These are phyloP conservation scores for Thalassarche chlororhynchos DNA, from an alignment of 2,113 vertebrate species.

Conservation along the genomic window DNA sequence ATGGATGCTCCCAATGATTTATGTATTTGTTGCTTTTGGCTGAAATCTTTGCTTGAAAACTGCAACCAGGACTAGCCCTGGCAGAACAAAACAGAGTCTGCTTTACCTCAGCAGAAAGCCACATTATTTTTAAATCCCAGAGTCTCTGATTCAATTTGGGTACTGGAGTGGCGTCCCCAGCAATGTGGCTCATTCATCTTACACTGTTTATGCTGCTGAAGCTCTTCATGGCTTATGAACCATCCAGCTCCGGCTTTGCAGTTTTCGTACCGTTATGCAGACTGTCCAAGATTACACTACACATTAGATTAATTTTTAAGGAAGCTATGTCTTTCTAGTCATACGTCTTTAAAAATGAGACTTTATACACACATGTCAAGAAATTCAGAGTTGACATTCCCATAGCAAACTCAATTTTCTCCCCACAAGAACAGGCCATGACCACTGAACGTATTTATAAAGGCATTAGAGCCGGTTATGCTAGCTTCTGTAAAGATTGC, in stretches of 20 bases:
- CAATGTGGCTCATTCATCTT: background rate
- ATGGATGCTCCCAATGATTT: background rate
- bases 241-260: background rate
- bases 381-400: background rate
- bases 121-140: background rate
- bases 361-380: background rate
- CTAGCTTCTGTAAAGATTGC: background rate
- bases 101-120: slow-evolving; percentile 15
- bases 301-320: background rate
- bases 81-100: background rate
- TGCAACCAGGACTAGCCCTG: background rate
- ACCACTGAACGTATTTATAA: background rate
- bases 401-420: background rate
- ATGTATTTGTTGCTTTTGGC: background rate
- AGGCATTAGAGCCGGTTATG: background rate
- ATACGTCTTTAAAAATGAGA: background rate
- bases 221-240: background rate
- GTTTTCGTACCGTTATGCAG: background rate
- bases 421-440: background rate
- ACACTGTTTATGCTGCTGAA: background rate
- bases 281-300: background rate
- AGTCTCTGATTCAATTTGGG: slow-evolving; percentile 11
- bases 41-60: background rate
- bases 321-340: background rate
- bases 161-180: background rate